phyloP scores from a whole-genome alignment of 2,113 vertebrate genomes.

The Dinomys branickii region DNA sequence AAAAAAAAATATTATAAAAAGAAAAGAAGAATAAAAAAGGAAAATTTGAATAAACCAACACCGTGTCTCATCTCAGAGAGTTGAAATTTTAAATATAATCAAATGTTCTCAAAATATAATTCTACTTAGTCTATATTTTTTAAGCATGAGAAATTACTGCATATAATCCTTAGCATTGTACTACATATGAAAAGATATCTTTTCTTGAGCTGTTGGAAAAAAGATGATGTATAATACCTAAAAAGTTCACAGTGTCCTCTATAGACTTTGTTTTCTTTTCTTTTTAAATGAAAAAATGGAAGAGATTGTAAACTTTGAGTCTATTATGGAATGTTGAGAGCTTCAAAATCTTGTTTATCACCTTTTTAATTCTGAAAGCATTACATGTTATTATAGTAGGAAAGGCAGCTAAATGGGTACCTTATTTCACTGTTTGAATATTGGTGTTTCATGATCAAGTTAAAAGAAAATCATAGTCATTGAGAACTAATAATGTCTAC shows the following conservation, averaged over 20 bases:
- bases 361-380: neutral
- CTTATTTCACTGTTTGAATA: neutral
- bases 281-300: neutral
- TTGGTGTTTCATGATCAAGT: neutral
- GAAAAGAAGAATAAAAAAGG: too few relatives aligned
- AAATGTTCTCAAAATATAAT: too few relatives aligned
- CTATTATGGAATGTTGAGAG: neutral
- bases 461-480: conserved; percentile 4
- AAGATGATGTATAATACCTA: neutral
- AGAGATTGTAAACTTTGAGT: neutral
- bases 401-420: neutral
- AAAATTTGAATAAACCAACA: too few relatives aligned
- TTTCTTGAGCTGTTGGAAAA: neutral
- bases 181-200: neutral
- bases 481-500: neutral
- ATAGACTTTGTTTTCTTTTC: neutral
- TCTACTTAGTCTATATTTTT: neutral
- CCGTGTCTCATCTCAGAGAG: too few relatives aligned
- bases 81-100: too few relatives aligned
- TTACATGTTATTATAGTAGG: neutral
- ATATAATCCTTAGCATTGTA: neutral
- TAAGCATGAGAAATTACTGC: neutral
- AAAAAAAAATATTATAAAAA: too few relatives aligned
- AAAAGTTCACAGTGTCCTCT: neutral
- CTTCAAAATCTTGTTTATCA: neutral